Base-by-base conservation (phyloP, 2,888 invertebrate species). In the Doris montereyensis region DNA sequence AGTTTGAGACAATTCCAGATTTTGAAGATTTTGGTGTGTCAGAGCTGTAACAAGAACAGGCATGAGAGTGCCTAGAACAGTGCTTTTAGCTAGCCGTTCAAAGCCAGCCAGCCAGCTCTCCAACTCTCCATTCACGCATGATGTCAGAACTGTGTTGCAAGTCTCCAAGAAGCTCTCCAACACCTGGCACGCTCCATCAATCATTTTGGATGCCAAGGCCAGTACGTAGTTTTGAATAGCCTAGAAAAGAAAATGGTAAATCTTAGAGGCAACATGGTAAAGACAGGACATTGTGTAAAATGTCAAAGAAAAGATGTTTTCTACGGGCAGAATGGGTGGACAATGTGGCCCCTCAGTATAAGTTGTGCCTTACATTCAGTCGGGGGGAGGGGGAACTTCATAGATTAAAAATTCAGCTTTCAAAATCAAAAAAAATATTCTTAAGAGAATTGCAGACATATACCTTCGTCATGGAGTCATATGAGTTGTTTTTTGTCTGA, bases 61-160 rank as follows among this genome's bases (percentile, higher is more conserved):
- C 76, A 91, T 80, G 60, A 90, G 83, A 78, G 90, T 89, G 58
- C 91, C 91, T 24, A 91, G 84, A 5, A 90, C 83, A 2, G 90
- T 90, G 34, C 89, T 88, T 84, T 90, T 90, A 75, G 89, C 86
- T 70, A 90, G 83, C 30, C 87, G 82, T 83, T 91, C 90, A 71
- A 91, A 83, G 13, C 88, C 88, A 70, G 87, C 85, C 32, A 90
- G 84, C 78, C 88, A 83, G 74, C 79, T 84, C 77, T 89, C 89
- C 24, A 87, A 79, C 67, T 89, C 88, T 21, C 86, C 88, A 21
- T 73, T 76, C 21, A 81, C 83, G 58, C 82, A 81, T 2, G 84
- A 84, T 21, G 84, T 81, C 74, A 89, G 88, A 58, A 90, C 81
- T 5, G 76, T 78, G 65, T 84, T 86, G 80, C 90, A 90, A 26